phyloP scores from a whole-genome alignment of 2,797 vertebrate species.

The Dromococcyx pavoninus region DNA sequence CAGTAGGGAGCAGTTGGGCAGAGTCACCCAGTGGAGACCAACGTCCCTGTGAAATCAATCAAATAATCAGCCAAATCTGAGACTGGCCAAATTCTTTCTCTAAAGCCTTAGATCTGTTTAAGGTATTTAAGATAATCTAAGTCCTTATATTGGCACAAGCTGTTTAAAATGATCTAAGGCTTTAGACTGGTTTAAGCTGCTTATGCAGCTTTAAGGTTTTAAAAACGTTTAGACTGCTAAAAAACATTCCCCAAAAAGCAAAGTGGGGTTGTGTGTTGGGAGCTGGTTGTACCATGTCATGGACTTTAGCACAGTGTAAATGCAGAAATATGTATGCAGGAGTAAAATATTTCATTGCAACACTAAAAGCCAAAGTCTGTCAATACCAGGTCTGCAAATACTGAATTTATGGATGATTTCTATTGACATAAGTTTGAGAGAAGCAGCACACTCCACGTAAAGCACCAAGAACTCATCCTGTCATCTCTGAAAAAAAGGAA shows the following conservation, averaged over 20 bases:
- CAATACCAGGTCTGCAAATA: background rate
- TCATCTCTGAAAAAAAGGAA: background rate
- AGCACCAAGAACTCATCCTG: background rate
- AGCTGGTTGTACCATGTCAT: background rate
- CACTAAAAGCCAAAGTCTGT: background rate
- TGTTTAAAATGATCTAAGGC: conserved; percentile 66
- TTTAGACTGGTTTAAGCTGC: conserved; percentile 60
- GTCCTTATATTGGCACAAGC: conserved; percentile 59
- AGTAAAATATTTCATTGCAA: background rate
- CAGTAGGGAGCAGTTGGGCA: background rate
- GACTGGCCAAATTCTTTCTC: conserved; percentile 1
- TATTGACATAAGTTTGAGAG: background rate
- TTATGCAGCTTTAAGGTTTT: conserved; percentile 65
- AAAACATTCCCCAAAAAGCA: conserved; percentile 32
- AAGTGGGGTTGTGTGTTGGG: background rate
- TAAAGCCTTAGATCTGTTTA: conserved; percentile 63
- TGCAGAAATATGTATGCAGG: rapidly evolving
- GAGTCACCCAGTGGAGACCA: background rate
- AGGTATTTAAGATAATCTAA: conserved; percentile 60
- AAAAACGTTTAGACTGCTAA: conserved; percentile 49
- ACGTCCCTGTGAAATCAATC: background rate
- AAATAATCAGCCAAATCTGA: background rate
- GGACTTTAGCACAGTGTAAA: background rate
- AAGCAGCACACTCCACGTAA: background rate
- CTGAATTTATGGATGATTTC: background rate